phyloP scores from a whole-genome alignment of 1,140 invertebrate genomes.

The Brachionus plicatilis region DNA sequence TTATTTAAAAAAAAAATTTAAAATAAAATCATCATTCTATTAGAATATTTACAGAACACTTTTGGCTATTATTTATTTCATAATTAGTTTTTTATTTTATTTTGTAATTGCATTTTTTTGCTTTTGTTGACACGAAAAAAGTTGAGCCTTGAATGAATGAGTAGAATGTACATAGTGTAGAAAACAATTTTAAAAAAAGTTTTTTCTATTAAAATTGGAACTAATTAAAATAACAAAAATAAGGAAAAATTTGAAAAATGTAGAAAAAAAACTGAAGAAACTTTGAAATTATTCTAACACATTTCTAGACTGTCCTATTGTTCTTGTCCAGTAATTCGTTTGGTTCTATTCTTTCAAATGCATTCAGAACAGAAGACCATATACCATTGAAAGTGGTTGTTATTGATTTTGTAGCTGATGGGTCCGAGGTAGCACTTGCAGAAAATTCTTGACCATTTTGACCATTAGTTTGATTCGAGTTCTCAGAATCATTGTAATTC shows the following conservation, averaged over 20 bases:
- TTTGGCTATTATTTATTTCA: background rate
- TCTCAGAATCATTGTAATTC: background rate
- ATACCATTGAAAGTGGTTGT: conserved; percentile 2
- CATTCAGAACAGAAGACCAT: background rate
- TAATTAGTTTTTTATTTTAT: background rate
- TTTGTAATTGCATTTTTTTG: background rate
- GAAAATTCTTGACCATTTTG: background rate
- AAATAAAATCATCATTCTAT: background rate
- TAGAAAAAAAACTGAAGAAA: background rate
- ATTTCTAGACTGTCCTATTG: background rate
- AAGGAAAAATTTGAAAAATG: background rate
- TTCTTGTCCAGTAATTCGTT: background rate
- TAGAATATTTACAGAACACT: background rate
- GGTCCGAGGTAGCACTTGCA: background rate
- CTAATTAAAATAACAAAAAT: background rate
- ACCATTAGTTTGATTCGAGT: background rate
- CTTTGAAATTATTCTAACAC: background rate
- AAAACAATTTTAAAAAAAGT: background rate
- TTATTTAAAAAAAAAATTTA: background rate
- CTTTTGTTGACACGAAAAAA: background rate
- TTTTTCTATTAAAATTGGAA: background rate
- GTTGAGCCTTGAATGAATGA: background rate
- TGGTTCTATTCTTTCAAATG: background rate
- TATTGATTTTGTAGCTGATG: background rate
- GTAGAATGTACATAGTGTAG: background rate